Conservation (phyloP, 1,140 invertebrate species). For the Sarcophaga peregrina region DNA sequence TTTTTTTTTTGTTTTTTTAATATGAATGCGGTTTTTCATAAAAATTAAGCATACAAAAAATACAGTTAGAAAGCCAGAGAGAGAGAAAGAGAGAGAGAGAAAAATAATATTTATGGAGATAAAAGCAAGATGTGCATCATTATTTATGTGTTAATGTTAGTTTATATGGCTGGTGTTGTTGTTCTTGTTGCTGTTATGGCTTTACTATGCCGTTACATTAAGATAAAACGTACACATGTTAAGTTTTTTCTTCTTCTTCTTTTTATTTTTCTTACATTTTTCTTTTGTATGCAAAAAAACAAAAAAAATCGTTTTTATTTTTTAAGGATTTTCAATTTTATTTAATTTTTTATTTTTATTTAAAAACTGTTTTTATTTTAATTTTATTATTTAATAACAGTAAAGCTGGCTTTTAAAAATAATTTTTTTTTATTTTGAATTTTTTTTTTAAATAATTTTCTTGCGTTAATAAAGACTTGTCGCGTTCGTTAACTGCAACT, state of each 20-base stretch:
- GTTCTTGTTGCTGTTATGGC: neutral
- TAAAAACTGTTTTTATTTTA: neutral
- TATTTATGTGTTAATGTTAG: too few relatives aligned
- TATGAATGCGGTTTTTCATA: too few relatives aligned
- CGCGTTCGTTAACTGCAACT: conserved; percentile 63
- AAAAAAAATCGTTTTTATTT: neutral
- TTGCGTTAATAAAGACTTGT: conserved; percentile 50
- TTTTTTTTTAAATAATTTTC: neutral
- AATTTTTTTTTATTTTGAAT: neutral
- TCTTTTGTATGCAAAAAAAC: too few relatives aligned
- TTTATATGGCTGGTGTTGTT: neutral
- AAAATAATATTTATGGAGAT: neutral
- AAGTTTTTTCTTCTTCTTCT: too few relatives aligned
- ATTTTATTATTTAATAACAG: neutral
- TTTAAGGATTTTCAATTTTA: neutral
- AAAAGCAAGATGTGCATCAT: neutral
- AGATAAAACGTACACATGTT: too few relatives aligned
- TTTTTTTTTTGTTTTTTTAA: too few relatives aligned
- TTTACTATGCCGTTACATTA: neutral
- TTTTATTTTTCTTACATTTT: too few relatives aligned
- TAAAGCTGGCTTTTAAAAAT: neutral
- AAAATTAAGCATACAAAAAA: too few relatives aligned
- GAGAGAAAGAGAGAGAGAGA: too few relatives aligned
- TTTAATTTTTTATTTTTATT: neutral
- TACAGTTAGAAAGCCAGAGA: too few relatives aligned